Percentiles rank a stretch among this genome's conserved stretches.
These are phyloP conservation scores for Epinotia demarniana DNA, from an alignment of 2,888 invertebrate genomes.

Conservation along the genomic window DNA sequence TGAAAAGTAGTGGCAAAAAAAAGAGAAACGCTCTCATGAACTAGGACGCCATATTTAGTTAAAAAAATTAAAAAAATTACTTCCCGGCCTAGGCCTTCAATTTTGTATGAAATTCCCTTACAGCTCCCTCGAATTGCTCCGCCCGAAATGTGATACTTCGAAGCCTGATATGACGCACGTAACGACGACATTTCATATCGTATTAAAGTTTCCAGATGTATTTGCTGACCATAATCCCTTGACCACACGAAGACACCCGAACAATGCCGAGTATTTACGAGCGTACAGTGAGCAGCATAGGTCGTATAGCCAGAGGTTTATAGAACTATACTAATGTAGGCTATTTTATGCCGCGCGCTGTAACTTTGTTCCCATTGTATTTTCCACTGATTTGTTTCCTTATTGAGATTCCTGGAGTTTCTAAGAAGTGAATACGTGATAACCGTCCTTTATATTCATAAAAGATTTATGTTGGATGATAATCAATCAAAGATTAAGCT, in stretches of 20 bases:
- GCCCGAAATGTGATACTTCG: too few species aligned
- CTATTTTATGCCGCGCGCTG: constrained; percentile 40
- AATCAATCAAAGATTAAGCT: too few species aligned
- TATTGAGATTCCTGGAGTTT: constrained; percentile 20
- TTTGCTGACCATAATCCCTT: constrained; percentile 46
- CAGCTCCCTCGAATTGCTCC: too few species aligned
- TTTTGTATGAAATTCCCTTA: too few species aligned
- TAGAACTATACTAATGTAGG: constrained; percentile 54
- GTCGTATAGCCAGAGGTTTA: constrained; percentile 54
- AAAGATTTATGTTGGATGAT: too few species aligned
- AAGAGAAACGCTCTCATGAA: too few species aligned
- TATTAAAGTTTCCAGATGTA: background rate
- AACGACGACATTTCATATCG: too few species aligned
- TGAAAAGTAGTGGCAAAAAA: too few species aligned
- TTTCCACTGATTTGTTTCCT: constrained; percentile 33
- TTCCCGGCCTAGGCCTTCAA: too few species aligned
- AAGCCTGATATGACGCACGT: too few species aligned
- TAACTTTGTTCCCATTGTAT: constrained; percentile 27
- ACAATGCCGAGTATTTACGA: constrained; percentile 59
- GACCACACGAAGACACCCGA: constrained; percentile 49
- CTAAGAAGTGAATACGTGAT: constrained; percentile 6
- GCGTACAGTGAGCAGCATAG: constrained; percentile 54
- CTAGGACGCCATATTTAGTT: too few species aligned
- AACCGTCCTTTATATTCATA: background rate
- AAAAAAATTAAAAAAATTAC: too few species aligned